These are phyloP conservation scores for Mesorhabditis sp. DNA, from an alignment of 2,888 invertebrate species.

Conservation along the genomic window DNA sequence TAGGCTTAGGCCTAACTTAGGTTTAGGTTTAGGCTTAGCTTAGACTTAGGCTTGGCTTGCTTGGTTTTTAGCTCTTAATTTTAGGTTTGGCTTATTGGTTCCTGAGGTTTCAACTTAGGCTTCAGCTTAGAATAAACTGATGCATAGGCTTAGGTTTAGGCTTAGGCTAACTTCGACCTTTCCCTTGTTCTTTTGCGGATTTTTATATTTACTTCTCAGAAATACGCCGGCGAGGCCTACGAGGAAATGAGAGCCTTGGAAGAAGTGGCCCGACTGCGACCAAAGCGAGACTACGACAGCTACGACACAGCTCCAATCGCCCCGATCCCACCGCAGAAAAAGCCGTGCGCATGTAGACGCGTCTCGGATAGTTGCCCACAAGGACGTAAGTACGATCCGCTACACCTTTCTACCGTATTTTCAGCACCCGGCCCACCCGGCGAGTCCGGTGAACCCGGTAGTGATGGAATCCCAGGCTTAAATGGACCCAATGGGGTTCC, in stretches of 20 bases:
- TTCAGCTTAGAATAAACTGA: too few relatives aligned
- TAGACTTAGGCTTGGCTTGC: too few relatives aligned
- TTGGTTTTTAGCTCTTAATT: too few relatives aligned
- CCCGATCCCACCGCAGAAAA: not conserved
- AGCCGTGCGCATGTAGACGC: not conserved
- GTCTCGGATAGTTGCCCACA: not conserved
- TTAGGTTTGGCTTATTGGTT: too few relatives aligned
- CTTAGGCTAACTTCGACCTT: too few relatives aligned
- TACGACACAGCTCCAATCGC: too few relatives aligned
- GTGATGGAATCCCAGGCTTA: not conserved
- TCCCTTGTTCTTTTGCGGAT: too few relatives aligned
- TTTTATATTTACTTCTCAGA: not conserved
- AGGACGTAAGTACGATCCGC: not conserved
- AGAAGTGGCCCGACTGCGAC: not conserved
- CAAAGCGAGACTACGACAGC: not conserved
- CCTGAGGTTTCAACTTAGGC: too few relatives aligned
- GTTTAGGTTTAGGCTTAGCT: too few relatives aligned
- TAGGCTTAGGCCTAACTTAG: too few relatives aligned
- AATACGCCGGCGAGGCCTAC: not conserved
- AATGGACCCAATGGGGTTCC: not conserved
- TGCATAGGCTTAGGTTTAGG: too few relatives aligned
- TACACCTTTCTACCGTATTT: not conserved
- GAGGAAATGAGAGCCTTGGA: not conserved
- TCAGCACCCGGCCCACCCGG: not conserved
- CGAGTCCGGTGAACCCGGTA: not conserved